Percentiles rank a stretch among this genome's conserved stretches.
Conservation (phyloP, 1,140 invertebrate genomes). For the Drosophila ogumai region DNA sequence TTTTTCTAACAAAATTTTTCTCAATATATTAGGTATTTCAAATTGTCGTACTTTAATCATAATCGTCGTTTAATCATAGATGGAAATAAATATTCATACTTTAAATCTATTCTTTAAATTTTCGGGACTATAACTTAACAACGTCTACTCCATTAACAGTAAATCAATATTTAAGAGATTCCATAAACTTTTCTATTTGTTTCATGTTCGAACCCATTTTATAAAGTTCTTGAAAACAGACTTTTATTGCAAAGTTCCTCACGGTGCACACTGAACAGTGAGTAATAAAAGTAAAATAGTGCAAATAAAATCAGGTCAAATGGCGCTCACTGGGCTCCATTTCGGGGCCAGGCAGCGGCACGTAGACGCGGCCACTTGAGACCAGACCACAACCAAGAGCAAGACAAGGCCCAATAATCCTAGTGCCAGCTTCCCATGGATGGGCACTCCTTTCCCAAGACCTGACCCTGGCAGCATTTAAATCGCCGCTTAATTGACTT, state of each 20-base stretch:
- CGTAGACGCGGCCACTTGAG: slow-evolving; percentile 46
- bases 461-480: slow-evolving; percentile 79
- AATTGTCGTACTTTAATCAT: background rate
- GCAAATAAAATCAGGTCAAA: slow-evolving; percentile 83
- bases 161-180: background rate
- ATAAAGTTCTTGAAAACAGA: background rate
- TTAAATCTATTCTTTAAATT: too few species aligned
- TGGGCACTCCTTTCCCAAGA: slow-evolving; percentile 62
- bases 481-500: slow-evolving; percentile 79
- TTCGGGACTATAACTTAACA: too few species aligned
- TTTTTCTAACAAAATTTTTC: background rate
- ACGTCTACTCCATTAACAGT: too few species aligned
- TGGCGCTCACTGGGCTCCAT: slow-evolving; percentile 68
- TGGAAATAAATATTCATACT: background rate
- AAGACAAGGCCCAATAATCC: slow-evolving; percentile 20
- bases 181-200: background rate
- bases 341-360: slow-evolving; percentile 33
- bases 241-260: background rate
- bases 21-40: too few species aligned
- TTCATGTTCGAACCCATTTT: background rate
- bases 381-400: background rate
- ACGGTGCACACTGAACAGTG: slow-evolving; percentile 49
- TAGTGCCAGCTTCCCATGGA: slow-evolving; percentile 39
- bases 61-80: background rate
- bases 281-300: slow-evolving; percentile 82